These are phyloP conservation scores for Beris morrisii DNA, from an alignment of 2,888 invertebrate species.

Conservation along the genomic window DNA sequence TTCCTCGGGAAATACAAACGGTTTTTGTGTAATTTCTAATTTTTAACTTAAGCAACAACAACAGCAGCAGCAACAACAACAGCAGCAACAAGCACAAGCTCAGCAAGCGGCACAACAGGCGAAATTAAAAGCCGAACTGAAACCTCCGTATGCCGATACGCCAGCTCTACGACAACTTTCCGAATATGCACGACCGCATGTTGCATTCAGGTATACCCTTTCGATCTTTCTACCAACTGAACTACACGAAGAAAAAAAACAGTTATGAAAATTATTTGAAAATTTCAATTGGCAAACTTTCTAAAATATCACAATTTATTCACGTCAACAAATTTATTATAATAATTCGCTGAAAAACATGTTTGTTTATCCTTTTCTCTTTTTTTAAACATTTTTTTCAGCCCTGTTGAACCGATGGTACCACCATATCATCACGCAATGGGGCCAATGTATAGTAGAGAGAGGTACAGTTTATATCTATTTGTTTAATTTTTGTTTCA, in stretches of 20 bases:
- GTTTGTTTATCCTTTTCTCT: too few relatives aligned
- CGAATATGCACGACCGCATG: constrained; percentile 92
- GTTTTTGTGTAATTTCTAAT: neutral
- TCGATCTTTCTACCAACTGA: constrained; percentile 1
- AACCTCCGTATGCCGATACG: constrained; percentile 89
- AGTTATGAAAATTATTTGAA: constrained; percentile 29
- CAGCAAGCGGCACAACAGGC: constrained; percentile 59
- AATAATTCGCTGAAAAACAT: constrained; percentile 19
- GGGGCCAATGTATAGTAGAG: constrained; percentile 58
- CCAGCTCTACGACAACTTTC: constrained; percentile 88
- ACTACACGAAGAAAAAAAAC: constrained; percentile 46
- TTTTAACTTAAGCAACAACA: constrained; percentile 44
- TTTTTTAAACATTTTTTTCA: constrained; percentile 47
- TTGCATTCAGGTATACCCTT: constrained; percentile 69
- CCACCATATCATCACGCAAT: constrained; percentile 58
- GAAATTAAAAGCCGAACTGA: constrained; percentile 71
- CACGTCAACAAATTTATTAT: neutral
- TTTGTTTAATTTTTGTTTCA: neutral
- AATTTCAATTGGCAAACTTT: neutral
- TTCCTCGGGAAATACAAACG: neutral
- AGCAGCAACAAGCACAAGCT: constrained; percentile 57
- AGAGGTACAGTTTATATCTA: constrained; percentile 54
- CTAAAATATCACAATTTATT: neutral
- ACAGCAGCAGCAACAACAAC: constrained; percentile 56
- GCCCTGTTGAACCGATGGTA: constrained; percentile 59